Evolutionary conservation across 2,797 vertebrate species (phyloP).

Genomic region (Odontamblyopus rebecca): DNA sequence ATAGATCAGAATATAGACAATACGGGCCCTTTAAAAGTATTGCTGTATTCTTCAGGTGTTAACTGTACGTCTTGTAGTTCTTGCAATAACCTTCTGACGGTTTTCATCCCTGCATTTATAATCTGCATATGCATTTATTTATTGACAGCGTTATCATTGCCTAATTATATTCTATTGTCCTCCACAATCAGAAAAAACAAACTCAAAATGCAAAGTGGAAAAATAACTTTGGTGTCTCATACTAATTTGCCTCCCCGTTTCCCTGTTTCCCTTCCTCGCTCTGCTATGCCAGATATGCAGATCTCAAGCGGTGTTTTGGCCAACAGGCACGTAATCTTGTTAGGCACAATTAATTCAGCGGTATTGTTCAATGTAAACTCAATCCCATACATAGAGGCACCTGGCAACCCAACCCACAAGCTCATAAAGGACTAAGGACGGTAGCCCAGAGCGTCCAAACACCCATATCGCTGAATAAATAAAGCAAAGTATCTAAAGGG

Average conservation of each 20-base stretch:
- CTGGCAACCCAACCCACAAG: constrained; percentile 26
- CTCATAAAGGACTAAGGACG: constrained; percentile 40
- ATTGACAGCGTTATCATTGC: neutral
- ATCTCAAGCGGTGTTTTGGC: constrained; percentile 59
- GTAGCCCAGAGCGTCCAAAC: constrained; percentile 13
- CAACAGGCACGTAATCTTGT: constrained; percentile 63
- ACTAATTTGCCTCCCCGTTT: constrained; percentile 46
- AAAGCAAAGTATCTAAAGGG: constrained; percentile 20
- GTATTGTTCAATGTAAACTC: constrained; percentile 61
- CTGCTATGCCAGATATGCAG: constrained; percentile 67
- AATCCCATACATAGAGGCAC: constrained; percentile 43
- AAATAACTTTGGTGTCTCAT: constrained; percentile 47
- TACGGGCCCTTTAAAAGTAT: too few relatives aligned
- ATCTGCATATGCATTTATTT: neutral
- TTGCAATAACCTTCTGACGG: neutral
- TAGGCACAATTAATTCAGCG: constrained; percentile 62
- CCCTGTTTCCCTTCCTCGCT: constrained; percentile 31
- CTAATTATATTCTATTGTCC: neutral
- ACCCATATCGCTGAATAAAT: constrained; percentile 12
- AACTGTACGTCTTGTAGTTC: too few relatives aligned
- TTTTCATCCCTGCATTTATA: neutral
- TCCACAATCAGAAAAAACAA: constrained; percentile 21
- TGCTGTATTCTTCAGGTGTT: too few relatives aligned
- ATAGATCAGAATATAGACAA: too few relatives aligned
- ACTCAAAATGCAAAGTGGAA: constrained; percentile 36